Base-by-base conservation (phyloP, 92 coral and sea anemone genomes). In the Desmophyllum pertusum region DNA sequence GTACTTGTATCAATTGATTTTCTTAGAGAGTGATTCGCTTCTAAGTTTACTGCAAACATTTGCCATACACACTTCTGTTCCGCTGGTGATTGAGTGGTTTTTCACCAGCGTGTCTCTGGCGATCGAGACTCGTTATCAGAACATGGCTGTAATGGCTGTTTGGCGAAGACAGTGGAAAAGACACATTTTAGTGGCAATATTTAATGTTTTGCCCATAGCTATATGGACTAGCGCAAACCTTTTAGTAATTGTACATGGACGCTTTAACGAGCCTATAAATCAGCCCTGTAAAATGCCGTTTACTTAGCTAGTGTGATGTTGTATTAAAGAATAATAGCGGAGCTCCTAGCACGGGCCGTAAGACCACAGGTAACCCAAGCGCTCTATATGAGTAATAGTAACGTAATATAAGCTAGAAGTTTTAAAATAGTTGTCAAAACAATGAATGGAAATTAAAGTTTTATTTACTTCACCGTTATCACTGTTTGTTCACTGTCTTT, bases 131-230 rank as follows among this genome's bases (percentile, higher is more conserved):
- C 87, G 81, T 6, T 73, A 73, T 73, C 87, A 83, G 81, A 83
- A 83, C 29, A 29, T 83, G 63, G 87, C 87, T 39, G 87, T 83
- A 5, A 83, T 83, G 81, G 87, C 87, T 38, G 81, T 83, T 57
- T 83, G 87, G 87, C 62, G 48, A 42, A 83, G 61, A 62, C 39
- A 50, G 14, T 81, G 85, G 78, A 81, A 29, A 53, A 51, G 77
- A 14, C 77, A 81, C 52, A 81, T 81, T 53, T 30, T 81, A 37
- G 77, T 50, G 33, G 85, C 85, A 18, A 27, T 70, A n/a, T 9
- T 79, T 5, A 79, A 61, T 18, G 59, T 31, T 25, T 27, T 62
- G 3, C 67, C 67, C 27, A 3, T 62, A 62, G 67, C 67, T 25
- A 2, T 29, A 31, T 62, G 36, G 67, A 25, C 67, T 0, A 29